Evolutionary conservation across 2,113 vertebrate genomes (phyloP).

Genomic region (Dissostichus mawsoni): DNA sequence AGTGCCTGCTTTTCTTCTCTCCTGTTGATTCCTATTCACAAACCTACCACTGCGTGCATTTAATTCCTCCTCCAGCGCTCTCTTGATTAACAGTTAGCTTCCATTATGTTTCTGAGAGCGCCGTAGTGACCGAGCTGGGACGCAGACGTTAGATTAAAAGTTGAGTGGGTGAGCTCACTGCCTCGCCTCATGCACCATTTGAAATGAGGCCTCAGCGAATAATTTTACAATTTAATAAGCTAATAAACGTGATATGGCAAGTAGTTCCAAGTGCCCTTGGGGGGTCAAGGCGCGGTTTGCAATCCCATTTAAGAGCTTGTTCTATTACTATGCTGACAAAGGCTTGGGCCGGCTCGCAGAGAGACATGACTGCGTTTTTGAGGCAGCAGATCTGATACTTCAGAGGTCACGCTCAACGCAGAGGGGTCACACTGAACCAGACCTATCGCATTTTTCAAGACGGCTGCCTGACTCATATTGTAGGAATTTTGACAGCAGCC

Average conservation of each 20-base stretch:
- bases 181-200: constrained; percentile 36
- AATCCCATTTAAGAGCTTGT: constrained; percentile 71
- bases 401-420: constrained; percentile 43
- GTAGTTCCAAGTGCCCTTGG: constrained; percentile 66
- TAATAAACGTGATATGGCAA: constrained; percentile 75
- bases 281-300: constrained; percentile 66
- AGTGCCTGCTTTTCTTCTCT: constrained; percentile 60
- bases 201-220: constrained; percentile 64
- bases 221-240: constrained; percentile 75
- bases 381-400: constrained; percentile 45
- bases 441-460: constrained; percentile 40
- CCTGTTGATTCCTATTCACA: constrained; percentile 50
- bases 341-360: constrained; percentile 30
- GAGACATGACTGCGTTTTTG: constrained; percentile 35
- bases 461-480: constrained; percentile 7
- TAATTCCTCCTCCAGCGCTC: constrained; percentile 59
- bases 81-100: constrained; percentile 63
- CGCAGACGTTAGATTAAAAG: constrained; percentile 64
- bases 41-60: constrained; percentile 44
- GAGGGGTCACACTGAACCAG: constrained; percentile 45
- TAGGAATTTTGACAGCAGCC: constrained; percentile 25
- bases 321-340: constrained; percentile 64
- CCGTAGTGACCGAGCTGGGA: constrained; percentile 51
- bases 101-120: constrained; percentile 61
- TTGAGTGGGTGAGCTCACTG: constrained; percentile 61